Evolutionary conservation across 2,888 invertebrate species (phyloP), one percentile per base, ranked within the genome.

Genomic region (Leistus spinibarbis): DNA sequence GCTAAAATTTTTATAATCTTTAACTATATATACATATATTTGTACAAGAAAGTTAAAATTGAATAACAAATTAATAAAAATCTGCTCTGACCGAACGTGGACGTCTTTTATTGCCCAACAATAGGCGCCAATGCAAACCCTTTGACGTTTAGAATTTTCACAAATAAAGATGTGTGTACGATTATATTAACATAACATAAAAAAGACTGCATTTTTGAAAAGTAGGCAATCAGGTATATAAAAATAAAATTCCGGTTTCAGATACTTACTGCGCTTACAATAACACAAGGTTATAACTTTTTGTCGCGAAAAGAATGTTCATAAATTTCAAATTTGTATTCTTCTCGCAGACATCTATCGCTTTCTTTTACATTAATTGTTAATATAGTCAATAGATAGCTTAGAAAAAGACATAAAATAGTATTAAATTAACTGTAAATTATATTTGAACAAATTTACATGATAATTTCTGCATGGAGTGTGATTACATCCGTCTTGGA

Each of bases 211-310:
- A 23, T 72, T 72, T 65, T 72, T 27, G 56, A 64, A 71, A 71
- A 64, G 63, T 65, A 65, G 65, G 71, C 64, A 71, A 65, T 24
- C 69, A 2, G 40, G 62, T 17, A 27, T 53, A 40, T 72, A 72
- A 56, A 57, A 66, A 66, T 72, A 72, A 65, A 72, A 72, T 23
- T 72, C 72, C 72, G 72, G 72, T 72, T 72, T 40, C 40, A 40
- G 40, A 19, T 56, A 27, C 57, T 40, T 40, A 40, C 40, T 56
- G 24, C 13, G 3, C 60, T 17, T 40, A 40, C 7, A 40, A 2
- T 40, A 22, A 22, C 5, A 22, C 70, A 71, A 71, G 71, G 71
- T 71, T 71, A 60, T 60, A 71, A 60, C 3, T 62, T 70, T 70
- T 70, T 63, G 60, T 69, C 10, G 60, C 22, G 60, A 60, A 60